Evolutionary conservation across 2,113 vertebrate species (phyloP).

Genomic region (Ptilorrhoa leucosticta): DNA sequence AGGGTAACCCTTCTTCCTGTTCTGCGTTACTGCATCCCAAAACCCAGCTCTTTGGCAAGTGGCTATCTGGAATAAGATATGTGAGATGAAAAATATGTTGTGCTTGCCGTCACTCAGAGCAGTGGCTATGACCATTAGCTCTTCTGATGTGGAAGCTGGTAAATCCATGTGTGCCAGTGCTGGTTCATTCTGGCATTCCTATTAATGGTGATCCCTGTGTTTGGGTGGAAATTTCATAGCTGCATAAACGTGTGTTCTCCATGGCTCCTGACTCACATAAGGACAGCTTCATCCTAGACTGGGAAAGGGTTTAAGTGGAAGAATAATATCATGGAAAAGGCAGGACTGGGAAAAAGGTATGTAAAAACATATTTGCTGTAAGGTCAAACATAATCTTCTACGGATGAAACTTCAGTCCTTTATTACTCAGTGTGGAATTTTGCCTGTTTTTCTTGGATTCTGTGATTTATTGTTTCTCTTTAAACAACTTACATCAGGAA

Average conservation of each 20-base stretch:
- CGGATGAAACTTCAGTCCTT: background rate
- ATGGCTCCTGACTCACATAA: background rate
- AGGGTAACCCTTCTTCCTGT: background rate
- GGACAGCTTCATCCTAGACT: background rate
- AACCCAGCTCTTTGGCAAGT: background rate
- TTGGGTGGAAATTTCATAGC: background rate
- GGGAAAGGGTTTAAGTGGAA: background rate
- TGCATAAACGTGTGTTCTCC: background rate
- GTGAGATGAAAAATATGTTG: background rate
- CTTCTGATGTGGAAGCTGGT: background rate
- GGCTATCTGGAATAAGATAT: background rate
- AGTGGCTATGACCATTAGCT: background rate
- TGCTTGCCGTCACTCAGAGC: background rate
- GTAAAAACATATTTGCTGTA: background rate
- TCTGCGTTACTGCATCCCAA: background rate
- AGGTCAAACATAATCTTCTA: background rate
- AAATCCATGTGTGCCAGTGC: background rate
- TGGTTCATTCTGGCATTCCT: background rate
- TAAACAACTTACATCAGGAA: background rate
- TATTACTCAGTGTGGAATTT: background rate
- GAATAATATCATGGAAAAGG: background rate
- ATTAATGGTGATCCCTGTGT: background rate
- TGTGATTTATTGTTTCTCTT: background rate
- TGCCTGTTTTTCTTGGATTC: background rate
- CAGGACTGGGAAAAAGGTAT: background rate